Conservation (phyloP, 1,140 invertebrate genomes). For the Magallana angulata region DNA sequence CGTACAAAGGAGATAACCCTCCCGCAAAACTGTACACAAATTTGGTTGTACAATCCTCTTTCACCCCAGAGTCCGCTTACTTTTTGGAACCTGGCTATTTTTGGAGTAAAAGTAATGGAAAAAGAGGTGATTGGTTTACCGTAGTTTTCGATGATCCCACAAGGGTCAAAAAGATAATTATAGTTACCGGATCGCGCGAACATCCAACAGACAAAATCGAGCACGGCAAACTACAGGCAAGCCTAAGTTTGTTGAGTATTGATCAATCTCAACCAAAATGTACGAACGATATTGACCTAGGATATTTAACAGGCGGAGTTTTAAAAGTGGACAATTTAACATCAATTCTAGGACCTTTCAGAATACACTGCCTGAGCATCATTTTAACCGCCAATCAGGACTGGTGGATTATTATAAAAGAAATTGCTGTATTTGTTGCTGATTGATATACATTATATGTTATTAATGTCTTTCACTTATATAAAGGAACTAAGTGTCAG, state of each 20-base stretch:
- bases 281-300: slow-evolving; percentile 62
- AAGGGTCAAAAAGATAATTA: slow-evolving; percentile 56
- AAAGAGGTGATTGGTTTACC: slow-evolving; percentile 57
- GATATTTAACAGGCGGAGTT: slow-evolving; percentile 59
- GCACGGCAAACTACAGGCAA: slow-evolving; percentile 58
- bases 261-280: slow-evolving; percentile 54
- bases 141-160: slow-evolving; percentile 66
- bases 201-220: slow-evolving; percentile 62
- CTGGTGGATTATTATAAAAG: slow-evolving; percentile 66
- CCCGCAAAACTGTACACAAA: slow-evolving; percentile 56
- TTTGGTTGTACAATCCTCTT: slow-evolving; percentile 39
- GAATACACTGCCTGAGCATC: slow-evolving; percentile 63
- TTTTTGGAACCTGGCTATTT: slow-evolving; percentile 61
- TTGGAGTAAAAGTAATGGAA: slow-evolving; percentile 61
- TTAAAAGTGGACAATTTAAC: slow-evolving; percentile 56
- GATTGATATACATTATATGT: not conserved
- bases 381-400: slow-evolving; percentile 58
- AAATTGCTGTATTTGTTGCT: slow-evolving; percentile 67
- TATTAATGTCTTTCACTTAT: too few species aligned
- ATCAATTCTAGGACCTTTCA: slow-evolving; percentile 53
- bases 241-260: slow-evolving; percentile 53
- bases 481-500: too few species aligned
- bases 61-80: slow-evolving; percentile 59
- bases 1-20: slow-evolving; percentile 58
- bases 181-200: slow-evolving; percentile 62